phyloP scores from a whole-genome alignment of 2,888 invertebrate genomes.

The Byasa hedistus region DNA sequence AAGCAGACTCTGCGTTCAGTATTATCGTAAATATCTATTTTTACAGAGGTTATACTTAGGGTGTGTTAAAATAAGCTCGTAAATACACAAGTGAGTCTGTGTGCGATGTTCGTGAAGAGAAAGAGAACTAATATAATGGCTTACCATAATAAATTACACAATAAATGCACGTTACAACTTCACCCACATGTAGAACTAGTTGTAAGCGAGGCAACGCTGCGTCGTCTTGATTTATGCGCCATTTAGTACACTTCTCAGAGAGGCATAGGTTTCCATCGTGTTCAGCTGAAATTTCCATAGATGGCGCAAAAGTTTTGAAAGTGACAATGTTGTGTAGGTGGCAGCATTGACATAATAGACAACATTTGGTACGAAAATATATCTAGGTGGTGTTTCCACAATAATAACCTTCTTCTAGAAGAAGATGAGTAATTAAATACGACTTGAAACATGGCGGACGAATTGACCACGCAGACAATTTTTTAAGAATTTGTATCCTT shows the following conservation, averaged over 20 bases:
- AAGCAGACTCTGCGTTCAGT: too few species aligned
- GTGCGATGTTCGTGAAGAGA: neutral
- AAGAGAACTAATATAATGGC: neutral
- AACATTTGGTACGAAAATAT: too few species aligned
- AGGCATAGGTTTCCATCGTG: neutral
- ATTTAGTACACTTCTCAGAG: neutral
- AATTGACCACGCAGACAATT: too few species aligned
- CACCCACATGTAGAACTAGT: neutral
- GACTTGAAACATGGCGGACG: too few species aligned
- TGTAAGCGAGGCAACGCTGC: neutral
- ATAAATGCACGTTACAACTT: neutral
- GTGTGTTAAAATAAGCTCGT: neutral
- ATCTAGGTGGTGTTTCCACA: too few species aligned
- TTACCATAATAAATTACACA: neutral
- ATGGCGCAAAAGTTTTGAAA: neutral
- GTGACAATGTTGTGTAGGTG: neutral
- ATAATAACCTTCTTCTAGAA: too few species aligned
- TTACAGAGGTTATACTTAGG: neutral
- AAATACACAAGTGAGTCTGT: neutral
- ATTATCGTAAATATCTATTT: neutral
- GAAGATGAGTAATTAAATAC: too few species aligned
- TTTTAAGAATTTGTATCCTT: too few species aligned
- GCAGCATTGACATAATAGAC: neutral
- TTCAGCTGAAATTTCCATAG: neutral
- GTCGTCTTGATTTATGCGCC: neutral